phyloP scores from a whole-genome alignment of 2,113 vertebrate species.

The Hemichromis elongatus region DNA sequence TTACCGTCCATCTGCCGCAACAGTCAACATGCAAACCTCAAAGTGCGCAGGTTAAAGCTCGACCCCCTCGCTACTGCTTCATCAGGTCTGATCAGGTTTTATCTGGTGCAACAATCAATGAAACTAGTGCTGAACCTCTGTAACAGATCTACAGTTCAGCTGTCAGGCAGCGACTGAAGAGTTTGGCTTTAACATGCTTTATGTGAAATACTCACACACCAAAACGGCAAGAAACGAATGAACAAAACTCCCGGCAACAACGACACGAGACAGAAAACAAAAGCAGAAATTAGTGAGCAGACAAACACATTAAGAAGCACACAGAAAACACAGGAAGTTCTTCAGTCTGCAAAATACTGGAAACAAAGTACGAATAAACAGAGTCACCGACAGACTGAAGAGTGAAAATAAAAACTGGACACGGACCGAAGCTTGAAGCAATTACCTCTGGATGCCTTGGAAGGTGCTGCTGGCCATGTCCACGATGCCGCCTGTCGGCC shows the following conservation, averaged over 20 bases:
- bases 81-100: not conserved
- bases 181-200: slow-evolving; percentile 11
- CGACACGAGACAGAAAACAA: slow-evolving; percentile 52
- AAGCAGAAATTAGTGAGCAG: slow-evolving; percentile 59
- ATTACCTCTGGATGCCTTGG: slow-evolving; percentile 95
- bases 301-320: slow-evolving; percentile 9
- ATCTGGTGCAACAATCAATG: not conserved
- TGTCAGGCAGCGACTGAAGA: not conserved
- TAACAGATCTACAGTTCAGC: not conserved
- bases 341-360: not conserved
- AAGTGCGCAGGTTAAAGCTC: slow-evolving; percentile 1
- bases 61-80: not conserved
- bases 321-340: not conserved
- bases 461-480: slow-evolving; percentile 99
- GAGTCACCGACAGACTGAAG: not conserved
- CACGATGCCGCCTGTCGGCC: slow-evolving; percentile 90
- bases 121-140: not conserved
- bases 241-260: slow-evolving; percentile 35
- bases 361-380: not conserved
- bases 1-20: slow-evolving; percentile 43
- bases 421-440: not conserved
- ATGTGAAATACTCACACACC: slow-evolving; percentile 58
- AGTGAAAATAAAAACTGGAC: not conserved
- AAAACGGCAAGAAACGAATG: slow-evolving; percentile 17
- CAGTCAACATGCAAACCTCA: slow-evolving; percentile 29